Base-by-base conservation (phyloP, 2,797 vertebrate species). In the Pelodytes ibericus region DNA sequence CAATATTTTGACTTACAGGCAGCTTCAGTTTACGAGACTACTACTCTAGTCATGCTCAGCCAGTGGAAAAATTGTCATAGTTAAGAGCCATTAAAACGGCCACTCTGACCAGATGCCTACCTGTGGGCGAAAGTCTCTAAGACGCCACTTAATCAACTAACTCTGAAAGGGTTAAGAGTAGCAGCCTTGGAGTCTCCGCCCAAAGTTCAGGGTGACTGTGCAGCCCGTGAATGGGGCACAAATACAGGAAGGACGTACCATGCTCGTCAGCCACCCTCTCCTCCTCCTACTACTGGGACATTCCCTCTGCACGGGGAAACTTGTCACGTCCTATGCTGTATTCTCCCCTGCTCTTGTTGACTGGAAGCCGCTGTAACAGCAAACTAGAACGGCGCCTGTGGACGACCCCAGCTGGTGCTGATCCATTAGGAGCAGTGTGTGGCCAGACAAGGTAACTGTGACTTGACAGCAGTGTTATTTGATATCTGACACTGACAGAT, bases 201-300 rank as follows among this genome's bases (percentile, higher is more conserved):
- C 73, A 29, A 30, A 22, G 49, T 0, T 25, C 25, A 27, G 29
- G 16, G 49, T 71, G 67, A 77, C 59, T 30, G 33, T 59, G 24
- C 22, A 25, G 44, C 25, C 9, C 13, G 33, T 71, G 67, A 77
- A 71, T 65, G 68, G 68, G 75, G 51, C 75, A 27, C 33, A n/a
- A 26, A 71, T 22, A 49, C 44, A 65, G 68, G 68, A 59, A 59
- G 60, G 67, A 64, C 67, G 61, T 57, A 9, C 60, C 26, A 11
- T 3, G 33, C 31, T n/a, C 27, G 25, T 51, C 65, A 36, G 22
- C 57, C 25, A n/a, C 59, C 59, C 59, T 25, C 36, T 22, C 29
- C 74, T 39, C 72, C 72, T 47, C 75, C 68, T 60, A 58, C 24
- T n/a, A 33, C 67, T 15, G 49, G 75, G 75, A 26, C 51, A 59